phyloP scores from a whole-genome alignment of 2,797 vertebrate species.

The Synanceia verrucosa region DNA sequence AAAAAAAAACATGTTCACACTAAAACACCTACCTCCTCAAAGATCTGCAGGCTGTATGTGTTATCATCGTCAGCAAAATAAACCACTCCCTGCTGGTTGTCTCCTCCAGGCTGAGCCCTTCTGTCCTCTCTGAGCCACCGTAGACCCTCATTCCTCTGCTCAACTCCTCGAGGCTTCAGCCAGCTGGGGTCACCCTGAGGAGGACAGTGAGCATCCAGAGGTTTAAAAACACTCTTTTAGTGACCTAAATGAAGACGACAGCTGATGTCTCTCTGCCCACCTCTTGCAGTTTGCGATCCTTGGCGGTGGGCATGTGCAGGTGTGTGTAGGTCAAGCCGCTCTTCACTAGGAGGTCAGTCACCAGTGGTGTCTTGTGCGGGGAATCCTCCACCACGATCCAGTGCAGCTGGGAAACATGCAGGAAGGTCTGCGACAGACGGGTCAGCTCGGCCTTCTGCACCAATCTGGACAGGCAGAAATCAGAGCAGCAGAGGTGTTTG shows the following conservation, averaged over 20 bases:
- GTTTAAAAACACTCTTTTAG: neutral
- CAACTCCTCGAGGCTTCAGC: constrained; percentile 87
- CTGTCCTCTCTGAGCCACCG: constrained; percentile 85
- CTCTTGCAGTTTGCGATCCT: constrained; percentile 84
- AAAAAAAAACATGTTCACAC: neutral
- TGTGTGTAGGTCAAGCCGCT: constrained; percentile 83
- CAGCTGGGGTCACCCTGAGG: constrained; percentile 84
- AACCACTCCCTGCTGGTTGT: constrained; percentile 86
- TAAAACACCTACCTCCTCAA: constrained; percentile 89
- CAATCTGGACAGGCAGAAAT: constrained; percentile 62
- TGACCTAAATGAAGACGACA: neutral
- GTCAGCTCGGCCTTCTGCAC: constrained; percentile 87
- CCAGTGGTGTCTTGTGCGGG: constrained; percentile 73
- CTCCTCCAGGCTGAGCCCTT: constrained; percentile 56
- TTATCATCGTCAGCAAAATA: constrained; percentile 99
- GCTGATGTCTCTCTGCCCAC: constrained; percentile 22
- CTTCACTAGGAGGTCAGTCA: constrained; percentile 75
- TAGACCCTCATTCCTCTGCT: constrained; percentile 86
- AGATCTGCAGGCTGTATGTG: constrained; percentile 96
- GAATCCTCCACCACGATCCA: constrained; percentile 87
- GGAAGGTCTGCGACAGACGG: constrained; percentile 84
- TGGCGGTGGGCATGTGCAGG: constrained; percentile 81
- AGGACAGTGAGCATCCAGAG: neutral
- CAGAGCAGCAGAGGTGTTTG: rapidly evolving
- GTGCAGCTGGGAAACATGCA: constrained; percentile 84